A percentile compares a stretch with the other conserved stretches of the same genome.
phyloP scores from a whole-genome alignment of 2,888 invertebrate species.

The Andrena marginata region DNA sequence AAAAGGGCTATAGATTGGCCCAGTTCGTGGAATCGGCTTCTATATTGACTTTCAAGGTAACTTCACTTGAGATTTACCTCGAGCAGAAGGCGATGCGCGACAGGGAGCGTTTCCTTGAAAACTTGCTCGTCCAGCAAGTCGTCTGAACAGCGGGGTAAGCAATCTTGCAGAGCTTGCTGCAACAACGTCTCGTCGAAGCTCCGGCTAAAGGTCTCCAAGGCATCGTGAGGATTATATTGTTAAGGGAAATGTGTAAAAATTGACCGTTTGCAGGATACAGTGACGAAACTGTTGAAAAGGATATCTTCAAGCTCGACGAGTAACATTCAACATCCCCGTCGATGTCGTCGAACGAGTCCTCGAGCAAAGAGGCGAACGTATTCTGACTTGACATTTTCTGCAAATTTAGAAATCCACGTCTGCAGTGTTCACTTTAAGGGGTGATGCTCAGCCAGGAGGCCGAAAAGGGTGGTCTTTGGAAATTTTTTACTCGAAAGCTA shows the following conservation, averaged over 20 bases:
- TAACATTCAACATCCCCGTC: constrained; percentile 51
- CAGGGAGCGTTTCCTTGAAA: constrained; percentile 61
- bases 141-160: constrained; percentile 37
- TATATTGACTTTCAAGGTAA: not conserved
- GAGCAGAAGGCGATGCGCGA: constrained; percentile 51
- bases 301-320: constrained; percentile 74
- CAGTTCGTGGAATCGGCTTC: not conserved
- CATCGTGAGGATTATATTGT: constrained; percentile 48
- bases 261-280: not conserved
- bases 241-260: constrained; percentile 49
- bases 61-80: constrained; percentile 66
- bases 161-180: constrained; percentile 35
- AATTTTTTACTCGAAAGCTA: too few species aligned
- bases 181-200: constrained; percentile 23
- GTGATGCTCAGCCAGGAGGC: too few species aligned
- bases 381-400: constrained; percentile 49
- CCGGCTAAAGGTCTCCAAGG: constrained; percentile 47
- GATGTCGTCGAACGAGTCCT: constrained; percentile 43
- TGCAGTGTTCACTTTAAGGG: not conserved
- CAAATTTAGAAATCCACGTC: constrained; percentile 13
- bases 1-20: too few species aligned
- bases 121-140: constrained; percentile 66
- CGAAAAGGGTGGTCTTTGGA: too few species aligned
- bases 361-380: constrained; percentile 27
- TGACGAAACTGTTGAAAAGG: constrained; percentile 67